These are phyloP conservation scores for Patiria miniata DNA, from an alignment of 35 echinoderm and acorn worm species.

Conservation along the genomic window DNA sequence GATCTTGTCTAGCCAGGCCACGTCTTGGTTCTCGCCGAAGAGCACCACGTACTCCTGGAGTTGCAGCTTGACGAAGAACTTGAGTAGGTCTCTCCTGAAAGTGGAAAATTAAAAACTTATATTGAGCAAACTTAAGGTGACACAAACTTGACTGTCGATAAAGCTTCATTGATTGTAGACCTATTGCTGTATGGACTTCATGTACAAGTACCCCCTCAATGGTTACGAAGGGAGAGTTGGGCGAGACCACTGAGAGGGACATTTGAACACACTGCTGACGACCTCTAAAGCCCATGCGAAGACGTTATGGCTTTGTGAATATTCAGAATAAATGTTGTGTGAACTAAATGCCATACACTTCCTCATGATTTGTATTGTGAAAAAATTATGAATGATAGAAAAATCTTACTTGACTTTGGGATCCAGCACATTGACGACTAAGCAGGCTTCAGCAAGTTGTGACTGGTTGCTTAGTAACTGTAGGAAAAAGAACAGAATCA, in stretches of 20 bases:
- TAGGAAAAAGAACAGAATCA: slow-evolving; percentile 36
- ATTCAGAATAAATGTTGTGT: no score
- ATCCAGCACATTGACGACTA: slow-evolving; percentile 93
- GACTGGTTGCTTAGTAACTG: slow-evolving; percentile 78
- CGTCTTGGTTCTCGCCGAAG: slow-evolving; percentile 95
- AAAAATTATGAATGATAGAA: background rate
- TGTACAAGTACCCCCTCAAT: no score
- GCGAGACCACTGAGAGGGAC: no score
- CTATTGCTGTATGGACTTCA: no score
- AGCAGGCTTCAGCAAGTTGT: slow-evolving; percentile 79
- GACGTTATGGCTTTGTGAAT: no score
- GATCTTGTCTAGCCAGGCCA: slow-evolving; percentile 98
- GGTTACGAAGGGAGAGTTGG: no score
- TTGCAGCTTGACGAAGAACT: slow-evolving; percentile 96
- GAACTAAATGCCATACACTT: no score
- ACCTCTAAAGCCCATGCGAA: no score
- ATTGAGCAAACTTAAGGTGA: background rate
- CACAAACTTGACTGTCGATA: no score
- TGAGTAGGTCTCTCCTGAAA: slow-evolving; percentile 88
- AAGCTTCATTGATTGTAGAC: no score
- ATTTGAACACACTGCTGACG: no score
- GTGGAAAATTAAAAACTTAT: background rate
- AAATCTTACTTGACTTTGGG: slow-evolving; percentile 94
- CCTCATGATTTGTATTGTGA: no score
- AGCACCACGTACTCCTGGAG: slow-evolving; percentile 96